These are phyloP conservation scores for Morpho achilles DNA, from an alignment of 2,888 invertebrate genomes.

Conservation along the genomic window DNA sequence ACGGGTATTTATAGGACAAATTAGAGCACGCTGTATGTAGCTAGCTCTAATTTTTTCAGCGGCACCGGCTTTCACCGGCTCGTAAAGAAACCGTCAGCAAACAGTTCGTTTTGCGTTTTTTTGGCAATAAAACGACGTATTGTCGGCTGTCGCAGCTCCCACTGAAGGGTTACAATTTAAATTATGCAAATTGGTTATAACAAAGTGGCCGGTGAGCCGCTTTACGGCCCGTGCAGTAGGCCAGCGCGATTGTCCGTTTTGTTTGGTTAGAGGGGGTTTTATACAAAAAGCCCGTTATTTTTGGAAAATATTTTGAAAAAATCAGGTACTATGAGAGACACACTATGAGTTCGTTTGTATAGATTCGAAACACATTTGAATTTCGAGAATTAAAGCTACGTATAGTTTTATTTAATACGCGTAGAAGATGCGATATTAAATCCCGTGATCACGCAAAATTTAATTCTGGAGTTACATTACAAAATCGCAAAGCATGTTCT, in stretches of 20 bases:
- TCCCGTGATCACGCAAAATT: too few relatives aligned
- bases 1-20: too few relatives aligned
- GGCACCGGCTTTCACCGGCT: conserved; percentile 44
- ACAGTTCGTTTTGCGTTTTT: conserved; percentile 56
- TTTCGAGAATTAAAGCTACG: too few relatives aligned
- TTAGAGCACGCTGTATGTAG: conserved; percentile 20
- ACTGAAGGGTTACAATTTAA: conserved; percentile 57
- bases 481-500: too few relatives aligned
- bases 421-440: too few relatives aligned
- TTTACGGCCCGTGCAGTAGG: conserved; percentile 27
- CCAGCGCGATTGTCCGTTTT: conserved; percentile 16
- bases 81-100: conserved; percentile 51
- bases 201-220: conserved; percentile 36
- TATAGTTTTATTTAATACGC: too few relatives aligned
- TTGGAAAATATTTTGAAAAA: too few relatives aligned
- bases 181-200: conserved; percentile 71
- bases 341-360: too few relatives aligned
- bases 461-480: too few relatives aligned
- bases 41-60: conserved; percentile 31
- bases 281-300: too few relatives aligned
- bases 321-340: too few relatives aligned
- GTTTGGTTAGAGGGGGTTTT: background rate
- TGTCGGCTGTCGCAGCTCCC: conserved; percentile 43
- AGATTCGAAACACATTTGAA: too few relatives aligned
- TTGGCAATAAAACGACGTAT: conserved; percentile 56